These are phyloP conservation scores for Psittacula cyanocephala DNA, from an alignment of 2,113 vertebrate species.

Conservation along the genomic window DNA sequence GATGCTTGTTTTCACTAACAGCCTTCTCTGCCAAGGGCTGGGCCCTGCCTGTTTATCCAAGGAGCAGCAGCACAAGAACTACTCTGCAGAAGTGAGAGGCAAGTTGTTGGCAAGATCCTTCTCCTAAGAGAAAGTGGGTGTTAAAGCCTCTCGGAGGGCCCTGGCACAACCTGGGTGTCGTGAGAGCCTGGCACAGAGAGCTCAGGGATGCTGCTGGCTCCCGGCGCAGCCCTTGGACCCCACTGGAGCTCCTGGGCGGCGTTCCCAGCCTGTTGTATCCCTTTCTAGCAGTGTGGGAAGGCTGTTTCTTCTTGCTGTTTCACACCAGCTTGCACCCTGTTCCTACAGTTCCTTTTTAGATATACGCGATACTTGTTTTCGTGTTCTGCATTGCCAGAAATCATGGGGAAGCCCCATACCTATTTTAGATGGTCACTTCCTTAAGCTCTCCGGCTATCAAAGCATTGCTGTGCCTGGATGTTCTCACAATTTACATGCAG, in stretches of 20 bases:
- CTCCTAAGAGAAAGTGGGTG: not conserved
- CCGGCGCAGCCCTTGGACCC: accelerated
- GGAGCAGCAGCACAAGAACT: not conserved
- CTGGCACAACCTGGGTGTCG: not conserved
- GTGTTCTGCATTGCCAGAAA: not conserved
- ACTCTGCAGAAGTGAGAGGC: not conserved
- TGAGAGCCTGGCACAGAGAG: not conserved
- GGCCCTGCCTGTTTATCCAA: accelerated
- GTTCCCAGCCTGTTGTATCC: not conserved
- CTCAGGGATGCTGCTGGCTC: not conserved
- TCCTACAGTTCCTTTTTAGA: not conserved
- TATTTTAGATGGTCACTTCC: not conserved
- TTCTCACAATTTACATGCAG: not conserved
- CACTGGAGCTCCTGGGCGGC: not conserved
- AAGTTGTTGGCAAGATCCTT: not conserved
- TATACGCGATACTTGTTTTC: accelerated
- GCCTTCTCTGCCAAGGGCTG: not conserved
- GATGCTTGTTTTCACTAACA: not conserved
- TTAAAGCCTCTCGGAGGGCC: not conserved
- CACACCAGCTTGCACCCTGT: not conserved
- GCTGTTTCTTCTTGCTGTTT: not conserved
- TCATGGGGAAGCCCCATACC: accelerated
- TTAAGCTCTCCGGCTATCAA: not conserved
- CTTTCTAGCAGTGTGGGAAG: not conserved
- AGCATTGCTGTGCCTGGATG: not conserved